Conservation (phyloP, 2,797 vertebrate genomes). For the Mormyrops boulengeri region DNA sequence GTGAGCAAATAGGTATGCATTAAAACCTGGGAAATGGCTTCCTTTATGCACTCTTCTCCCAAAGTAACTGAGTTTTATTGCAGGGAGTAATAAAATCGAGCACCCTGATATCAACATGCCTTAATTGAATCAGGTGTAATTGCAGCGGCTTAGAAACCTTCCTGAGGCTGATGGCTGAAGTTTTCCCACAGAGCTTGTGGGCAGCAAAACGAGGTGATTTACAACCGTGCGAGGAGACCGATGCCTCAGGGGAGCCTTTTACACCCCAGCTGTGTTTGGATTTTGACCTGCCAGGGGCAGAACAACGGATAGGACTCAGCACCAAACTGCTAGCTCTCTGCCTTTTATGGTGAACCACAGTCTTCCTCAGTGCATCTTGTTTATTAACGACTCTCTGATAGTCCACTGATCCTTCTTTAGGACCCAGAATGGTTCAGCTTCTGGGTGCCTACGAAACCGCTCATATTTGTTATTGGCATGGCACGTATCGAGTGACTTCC, state of each 20-base stretch:
- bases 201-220: slow-evolving; percentile 15
- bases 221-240: background rate
- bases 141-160: background rate
- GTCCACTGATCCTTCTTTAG: background rate
- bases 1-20: background rate
- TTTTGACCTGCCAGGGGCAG: background rate
- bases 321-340: background rate
- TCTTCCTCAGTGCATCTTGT: background rate
- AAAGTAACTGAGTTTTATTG: slow-evolving; percentile 14
- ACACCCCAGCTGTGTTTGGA: background rate
- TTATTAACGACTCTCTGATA: background rate
- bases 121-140: slow-evolving; percentile 21
- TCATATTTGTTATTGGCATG: background rate
- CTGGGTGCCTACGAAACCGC: background rate
- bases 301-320: background rate
- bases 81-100: slow-evolving; percentile 16
- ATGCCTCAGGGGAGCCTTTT: slow-evolving; percentile 13
- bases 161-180: background rate
- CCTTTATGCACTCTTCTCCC: slow-evolving; percentile 14
- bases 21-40: background rate
- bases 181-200: slow-evolving; percentile 1
- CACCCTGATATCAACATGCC: background rate
- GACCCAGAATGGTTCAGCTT: background rate
- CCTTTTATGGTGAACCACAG: background rate
- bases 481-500: background rate